A percentile compares a stretch with the other conserved stretches of the same genome.
These are phyloP conservation scores for Trichonephila inaurata DNA, from an alignment of 1,140 invertebrate species.

Conservation along the genomic window DNA sequence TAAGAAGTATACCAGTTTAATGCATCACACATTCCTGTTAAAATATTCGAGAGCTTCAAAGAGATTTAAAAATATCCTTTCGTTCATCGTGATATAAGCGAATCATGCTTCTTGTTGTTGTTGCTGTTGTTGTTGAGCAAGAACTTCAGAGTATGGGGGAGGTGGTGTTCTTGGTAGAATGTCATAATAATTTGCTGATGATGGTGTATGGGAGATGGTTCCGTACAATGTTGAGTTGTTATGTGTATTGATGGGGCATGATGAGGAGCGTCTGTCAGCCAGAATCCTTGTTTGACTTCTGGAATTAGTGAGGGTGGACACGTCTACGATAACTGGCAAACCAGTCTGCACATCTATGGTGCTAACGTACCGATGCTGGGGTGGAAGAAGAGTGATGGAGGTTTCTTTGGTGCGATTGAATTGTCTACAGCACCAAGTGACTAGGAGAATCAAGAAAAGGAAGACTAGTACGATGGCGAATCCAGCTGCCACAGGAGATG, in stretches of 20 bases:
- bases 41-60: too few relatives aligned
- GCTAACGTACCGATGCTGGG: background rate
- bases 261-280: background rate
- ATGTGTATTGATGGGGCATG: background rate
- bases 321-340: slow-evolving; percentile 33
- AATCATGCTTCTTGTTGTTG: background rate
- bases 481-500: background rate
- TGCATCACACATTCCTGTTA: too few relatives aligned
- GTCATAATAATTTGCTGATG: background rate
- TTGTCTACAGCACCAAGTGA: slow-evolving; percentile 36
- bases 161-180: slow-evolving; percentile 24
- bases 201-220: background rate
- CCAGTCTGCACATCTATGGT: slow-evolving; percentile 65
- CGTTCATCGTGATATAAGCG: too few relatives aligned
- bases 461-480: background rate
- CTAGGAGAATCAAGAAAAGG: slow-evolving; percentile 11
- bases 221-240: background rate
- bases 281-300: background rate
- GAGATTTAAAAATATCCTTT: too few relatives aligned
- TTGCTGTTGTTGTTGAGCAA: background rate
- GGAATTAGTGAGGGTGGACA: background rate
- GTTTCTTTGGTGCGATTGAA: slow-evolving; percentile 1
- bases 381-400: background rate
- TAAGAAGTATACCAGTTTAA: too few relatives aligned
- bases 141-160: slow-evolving; percentile 34